phyloP scores from a whole-genome alignment of 1,140 invertebrate species.

The Conus betulinus region DNA sequence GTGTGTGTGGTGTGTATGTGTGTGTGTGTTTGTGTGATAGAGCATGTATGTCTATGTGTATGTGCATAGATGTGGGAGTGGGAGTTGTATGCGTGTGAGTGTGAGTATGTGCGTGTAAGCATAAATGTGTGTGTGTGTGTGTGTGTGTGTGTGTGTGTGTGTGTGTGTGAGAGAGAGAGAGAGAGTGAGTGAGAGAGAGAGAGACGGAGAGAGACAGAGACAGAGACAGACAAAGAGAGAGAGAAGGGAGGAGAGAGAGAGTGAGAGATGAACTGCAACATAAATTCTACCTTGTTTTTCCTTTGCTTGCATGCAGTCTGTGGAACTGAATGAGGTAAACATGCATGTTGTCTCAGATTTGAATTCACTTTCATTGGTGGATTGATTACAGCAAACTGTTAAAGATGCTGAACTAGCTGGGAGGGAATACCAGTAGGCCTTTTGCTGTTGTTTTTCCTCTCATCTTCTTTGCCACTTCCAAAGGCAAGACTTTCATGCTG shows the following conservation, averaged over 20 bases:
- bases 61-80: neutral
- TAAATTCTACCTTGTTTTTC: neutral
- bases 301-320: slow-evolving; percentile 33
- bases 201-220: no score
- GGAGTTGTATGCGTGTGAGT: neutral
- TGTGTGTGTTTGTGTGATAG: neutral
- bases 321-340: slow-evolving; percentile 46
- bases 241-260: neutral
- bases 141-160: neutral
- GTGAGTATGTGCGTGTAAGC: neutral
- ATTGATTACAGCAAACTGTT: no score
- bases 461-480: neutral
- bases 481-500: no score
- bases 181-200: neutral
- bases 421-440: no score
- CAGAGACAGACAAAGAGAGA: neutral
- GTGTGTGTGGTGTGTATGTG: neutral
- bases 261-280: neutral
- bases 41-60: neutral
- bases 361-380: neutral
- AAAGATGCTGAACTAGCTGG: neutral
- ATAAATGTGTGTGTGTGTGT: neutral
- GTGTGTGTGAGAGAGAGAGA: neutral
- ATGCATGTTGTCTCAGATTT: neutral
- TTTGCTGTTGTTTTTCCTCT: no score